These are phyloP conservation scores for Nasonia giraulti DNA, from an alignment of 1,140 invertebrate species.

Conservation along the genomic window DNA sequence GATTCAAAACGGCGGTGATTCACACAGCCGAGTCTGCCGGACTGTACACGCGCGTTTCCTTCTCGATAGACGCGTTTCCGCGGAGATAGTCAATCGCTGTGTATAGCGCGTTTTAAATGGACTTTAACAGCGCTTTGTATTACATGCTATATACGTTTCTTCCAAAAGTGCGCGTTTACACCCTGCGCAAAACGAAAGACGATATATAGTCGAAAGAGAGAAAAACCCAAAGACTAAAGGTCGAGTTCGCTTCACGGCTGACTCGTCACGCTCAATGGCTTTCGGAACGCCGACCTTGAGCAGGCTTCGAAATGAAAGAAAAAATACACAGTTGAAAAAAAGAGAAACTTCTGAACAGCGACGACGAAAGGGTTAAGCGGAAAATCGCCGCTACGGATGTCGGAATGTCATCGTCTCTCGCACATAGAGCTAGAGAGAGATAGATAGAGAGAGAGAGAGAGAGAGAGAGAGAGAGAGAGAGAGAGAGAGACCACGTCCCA, in stretches of 20 bases:
- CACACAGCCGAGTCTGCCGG: background rate
- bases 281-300: background rate
- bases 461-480: background rate
- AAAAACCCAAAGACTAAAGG: background rate
- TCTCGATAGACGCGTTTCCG: background rate
- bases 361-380: background rate
- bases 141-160: background rate
- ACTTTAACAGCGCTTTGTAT: background rate
- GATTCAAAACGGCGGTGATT: background rate
- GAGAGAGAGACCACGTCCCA: conserved; percentile 57
- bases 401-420: background rate
- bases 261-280: background rate
- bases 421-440: background rate
- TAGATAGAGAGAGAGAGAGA: no score
- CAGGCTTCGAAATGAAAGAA: background rate
- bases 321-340: background rate
- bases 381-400: background rate
- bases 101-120: background rate
- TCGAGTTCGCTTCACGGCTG: background rate
- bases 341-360: background rate
- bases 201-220: no score
- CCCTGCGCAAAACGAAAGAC: no score
- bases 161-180: background rate
- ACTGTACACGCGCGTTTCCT: background rate
- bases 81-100: background rate